Evolutionary conservation across 2,888 invertebrate genomes (phyloP), one percentile per base, ranked within the genome.

Genomic region (Apantesis nais): DNA sequence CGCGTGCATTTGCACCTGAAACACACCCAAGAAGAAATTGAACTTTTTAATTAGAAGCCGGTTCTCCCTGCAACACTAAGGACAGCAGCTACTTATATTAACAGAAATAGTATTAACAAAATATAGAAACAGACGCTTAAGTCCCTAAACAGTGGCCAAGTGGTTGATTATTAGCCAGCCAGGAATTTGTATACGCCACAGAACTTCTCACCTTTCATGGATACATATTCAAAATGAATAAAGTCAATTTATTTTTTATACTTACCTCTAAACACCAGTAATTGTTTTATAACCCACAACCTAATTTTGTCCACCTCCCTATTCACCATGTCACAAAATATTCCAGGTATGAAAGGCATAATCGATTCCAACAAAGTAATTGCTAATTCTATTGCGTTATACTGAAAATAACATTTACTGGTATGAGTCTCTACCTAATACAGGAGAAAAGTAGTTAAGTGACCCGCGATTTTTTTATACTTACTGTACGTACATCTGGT

Each of bases 191-290:
- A 44, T 44, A 16, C 44, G n/a, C n/a, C n/a, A n/a, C n/a, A n/a
- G n/a, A n/a, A n/a, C n/a, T n/a, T n/a, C n/a, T n/a, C n/a, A n/a
- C n/a, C n/a, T n/a, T n/a, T n/a, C n/a, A n/a, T n/a, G n/a, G n/a
- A n/a, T n/a, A n/a, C n/a, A n/a, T n/a, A n/a, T n/a, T n/a, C n/a
- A n/a, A n/a, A n/a, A n/a, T n/a, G n/a, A n/a, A n/a, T n/a, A n/a
- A n/a, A n/a, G n/a, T n/a, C n/a, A n/a, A 48, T 48, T 22, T 22
- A 66, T 22, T 39, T 39, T 48, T 7, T n/a, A 14, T 1, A 58
- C 64, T 48, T 61, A 71, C 71, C 68, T 62, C 41, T 68, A 68
- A 60, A 71, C 5, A 68, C 68, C 52, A 71, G 11, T 31, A 71
- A 63, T 39, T 68, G 71, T 39, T 71, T 71, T 37, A 71, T 29